These are phyloP conservation scores for Stichodactyla helianthus DNA, from an alignment of 64 coral and sea anemone genomes.

Conservation along the genomic window DNA sequence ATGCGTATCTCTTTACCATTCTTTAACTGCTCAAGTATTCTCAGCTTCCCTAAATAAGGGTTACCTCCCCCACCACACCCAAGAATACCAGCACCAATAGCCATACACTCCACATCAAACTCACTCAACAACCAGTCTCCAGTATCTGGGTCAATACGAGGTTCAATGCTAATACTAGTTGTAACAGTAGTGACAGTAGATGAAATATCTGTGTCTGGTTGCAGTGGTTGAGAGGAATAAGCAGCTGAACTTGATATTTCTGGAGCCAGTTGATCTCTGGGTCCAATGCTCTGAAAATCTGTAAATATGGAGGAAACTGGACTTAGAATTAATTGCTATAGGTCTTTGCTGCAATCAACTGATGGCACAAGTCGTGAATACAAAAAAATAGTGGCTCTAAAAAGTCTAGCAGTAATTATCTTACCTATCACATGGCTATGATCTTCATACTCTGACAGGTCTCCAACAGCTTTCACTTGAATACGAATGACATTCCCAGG, in stretches of 20 bases:
- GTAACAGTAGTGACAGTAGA: background rate
- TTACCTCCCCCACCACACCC: conserved; percentile 86
- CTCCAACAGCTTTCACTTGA: conserved; percentile 77
- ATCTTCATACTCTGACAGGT: conserved; percentile 37
- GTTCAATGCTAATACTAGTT: conserved; percentile 15
- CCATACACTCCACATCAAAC: conserved; percentile 88
- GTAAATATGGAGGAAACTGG: background rate
- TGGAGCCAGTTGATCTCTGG: background rate
- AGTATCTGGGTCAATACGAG: conserved; percentile 49
- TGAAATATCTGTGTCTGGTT: background rate
- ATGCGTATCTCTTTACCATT: conserved; percentile 64
- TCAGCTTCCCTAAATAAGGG: conserved; percentile 69
- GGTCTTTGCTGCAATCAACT: background rate
- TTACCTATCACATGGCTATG: background rate
- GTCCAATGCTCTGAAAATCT: background rate
- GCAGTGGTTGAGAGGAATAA: background rate
- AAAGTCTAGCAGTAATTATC: background rate
- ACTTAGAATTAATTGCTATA: background rate
- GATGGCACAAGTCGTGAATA: too few species aligned
- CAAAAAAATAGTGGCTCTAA: too few species aligned
- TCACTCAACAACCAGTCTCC: conserved; percentile 63
- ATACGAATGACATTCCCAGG: conserved; percentile 54
- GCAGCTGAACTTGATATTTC: background rate
- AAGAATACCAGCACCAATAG: conserved; percentile 85
- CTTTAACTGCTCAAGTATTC: conserved; percentile 28